These are phyloP conservation scores for Laothoe populi DNA, from an alignment of 2,888 invertebrate genomes.

Conservation along the genomic window DNA sequence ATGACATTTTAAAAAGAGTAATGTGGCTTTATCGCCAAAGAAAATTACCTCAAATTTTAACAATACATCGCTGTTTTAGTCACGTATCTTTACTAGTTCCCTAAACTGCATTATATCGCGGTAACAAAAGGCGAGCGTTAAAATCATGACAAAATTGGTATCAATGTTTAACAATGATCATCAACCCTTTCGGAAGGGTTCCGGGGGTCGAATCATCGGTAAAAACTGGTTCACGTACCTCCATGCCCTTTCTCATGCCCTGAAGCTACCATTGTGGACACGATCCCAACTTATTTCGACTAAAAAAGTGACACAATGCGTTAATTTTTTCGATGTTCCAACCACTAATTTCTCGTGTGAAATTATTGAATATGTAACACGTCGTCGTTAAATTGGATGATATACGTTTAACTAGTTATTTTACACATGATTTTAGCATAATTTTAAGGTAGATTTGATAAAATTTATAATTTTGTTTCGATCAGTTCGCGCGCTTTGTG, in stretches of 20 bases:
- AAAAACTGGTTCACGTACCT: conserved; percentile 31
- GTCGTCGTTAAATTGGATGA: neutral
- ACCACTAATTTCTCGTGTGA: conserved; percentile 22
- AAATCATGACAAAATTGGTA: neutral
- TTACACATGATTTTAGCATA: neutral
- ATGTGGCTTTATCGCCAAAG: neutral
- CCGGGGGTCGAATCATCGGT: conserved; percentile 15
- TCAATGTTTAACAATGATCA: conserved; percentile 16
- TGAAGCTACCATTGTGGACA: conserved; percentile 19
- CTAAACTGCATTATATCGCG: conserved; percentile 3
- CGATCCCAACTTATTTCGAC: conserved; percentile 20
- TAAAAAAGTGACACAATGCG: conserved; percentile 24
- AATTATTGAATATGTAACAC: conserved; percentile 9
- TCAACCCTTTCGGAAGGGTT: conserved; percentile 17
- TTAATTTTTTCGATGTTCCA: conserved; percentile 12
- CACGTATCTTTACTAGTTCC: neutral
- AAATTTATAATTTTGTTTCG: conserved; percentile 13
- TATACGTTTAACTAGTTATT: neutral
- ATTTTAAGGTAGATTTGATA: conserved; percentile 4
- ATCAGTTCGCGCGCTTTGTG: conserved; percentile 21
- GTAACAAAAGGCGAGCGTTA: conserved; percentile 8
- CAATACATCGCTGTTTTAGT: neutral
- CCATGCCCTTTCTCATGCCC: conserved; percentile 24
- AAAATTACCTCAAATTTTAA: conserved; percentile 8
- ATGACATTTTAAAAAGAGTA: too few relatives aligned